Base-by-base conservation (phyloP, 2,797 vertebrate species). In the Kryptolebias ocellatus region DNA sequence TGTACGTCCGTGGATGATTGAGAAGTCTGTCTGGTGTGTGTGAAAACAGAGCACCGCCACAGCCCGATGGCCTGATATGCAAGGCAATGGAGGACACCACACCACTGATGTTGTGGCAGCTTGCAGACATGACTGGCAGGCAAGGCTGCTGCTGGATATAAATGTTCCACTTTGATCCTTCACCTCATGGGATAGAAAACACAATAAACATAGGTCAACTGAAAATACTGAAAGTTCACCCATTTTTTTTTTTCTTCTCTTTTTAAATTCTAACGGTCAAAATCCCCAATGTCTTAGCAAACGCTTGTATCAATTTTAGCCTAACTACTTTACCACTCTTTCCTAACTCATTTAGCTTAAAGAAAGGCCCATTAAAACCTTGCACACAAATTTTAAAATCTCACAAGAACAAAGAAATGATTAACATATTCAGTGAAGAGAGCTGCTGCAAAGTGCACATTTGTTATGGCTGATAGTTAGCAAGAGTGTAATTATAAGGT, bases 401-500 rank as follows among this genome's bases (percentile, higher is more conserved):
- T 80, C 53, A 49, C 27, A 76, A 83, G 82, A 92, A 92, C 87
- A 92, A 92, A 92, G 86, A 77, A 75, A 80, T 69, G 47, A 87
- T 83, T 83, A 89, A 84, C 56, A 7, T 73, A 81, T 84, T 77
- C 79, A 51, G 4, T 42, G 17, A 20, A 64, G 68, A 54, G 58
- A 83, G 53, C 57, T 73, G 47, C 77, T 68, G 50, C 83, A 56
- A 83, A 83, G 75, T 70, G 73, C 66, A 68, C 77, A 83, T 92
- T 87, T 79, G 67, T 85, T 89, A 77, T 71, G 56, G 80, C 79
- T 83, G 80, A 89, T 85, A 87, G 88, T 92, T 93, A 91, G 90
- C 76, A 85, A 86, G 86, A 89, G 78, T 89, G 88, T 92, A 93
- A 95, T 95, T 94, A 94, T 92, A 92, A 92, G 90, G 91, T 89